phyloP scores from a whole-genome alignment of 2,797 vertebrate genomes.

The Xenops minutus region DNA sequence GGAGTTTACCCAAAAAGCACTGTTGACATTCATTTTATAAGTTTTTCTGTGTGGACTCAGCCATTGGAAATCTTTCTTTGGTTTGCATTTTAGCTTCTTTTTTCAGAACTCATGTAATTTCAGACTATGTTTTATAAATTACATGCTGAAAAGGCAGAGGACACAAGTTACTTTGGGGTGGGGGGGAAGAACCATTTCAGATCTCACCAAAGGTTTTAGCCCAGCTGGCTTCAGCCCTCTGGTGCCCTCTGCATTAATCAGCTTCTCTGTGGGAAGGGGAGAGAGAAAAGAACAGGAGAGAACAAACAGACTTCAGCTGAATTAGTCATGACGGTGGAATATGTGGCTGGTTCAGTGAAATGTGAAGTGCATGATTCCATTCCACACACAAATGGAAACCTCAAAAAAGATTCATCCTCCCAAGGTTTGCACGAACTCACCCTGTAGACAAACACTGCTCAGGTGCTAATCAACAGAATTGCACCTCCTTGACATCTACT shows the following conservation, averaged over 20 bases:
- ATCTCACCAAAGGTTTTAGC: not conserved
- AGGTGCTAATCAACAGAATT: not conserved
- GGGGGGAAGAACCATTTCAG: not conserved
- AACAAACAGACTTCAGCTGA: not conserved
- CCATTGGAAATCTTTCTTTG: not conserved
- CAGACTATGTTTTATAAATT: not conserved
- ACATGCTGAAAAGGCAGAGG: not conserved
- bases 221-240: not conserved
- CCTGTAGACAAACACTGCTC: not conserved
- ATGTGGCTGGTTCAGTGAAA: not conserved
- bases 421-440: not conserved
- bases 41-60: not conserved
- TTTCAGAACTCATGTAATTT: not conserved
- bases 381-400: not conserved
- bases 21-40: not conserved
- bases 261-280: not conserved
- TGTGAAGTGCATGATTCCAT: not conserved
- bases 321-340: not conserved
- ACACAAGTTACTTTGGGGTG: not conserved
- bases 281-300: not conserved
- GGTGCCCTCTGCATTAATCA: not conserved
- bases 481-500: not conserved
- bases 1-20: not conserved
- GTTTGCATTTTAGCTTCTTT: not conserved
- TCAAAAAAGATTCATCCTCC: not conserved